Evolutionary conservation across 2,797 vertebrate species (phyloP).

Genomic region (Apogon hyalosoma): DNA sequence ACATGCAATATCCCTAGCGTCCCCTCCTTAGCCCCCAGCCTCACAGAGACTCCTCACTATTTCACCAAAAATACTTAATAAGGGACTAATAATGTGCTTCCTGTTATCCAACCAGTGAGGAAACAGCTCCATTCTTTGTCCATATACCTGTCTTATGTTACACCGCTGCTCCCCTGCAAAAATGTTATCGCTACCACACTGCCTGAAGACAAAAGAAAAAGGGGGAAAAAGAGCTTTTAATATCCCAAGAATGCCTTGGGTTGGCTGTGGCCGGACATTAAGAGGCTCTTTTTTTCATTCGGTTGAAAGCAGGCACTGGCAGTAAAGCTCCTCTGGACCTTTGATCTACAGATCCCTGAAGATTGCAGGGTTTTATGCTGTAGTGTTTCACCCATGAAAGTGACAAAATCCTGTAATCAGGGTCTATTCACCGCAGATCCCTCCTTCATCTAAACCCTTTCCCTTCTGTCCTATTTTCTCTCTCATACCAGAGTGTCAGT

Average conservation of each 20-base stretch:
- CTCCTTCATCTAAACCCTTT: slow-evolving; percentile 32
- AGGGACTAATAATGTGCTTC: slow-evolving; percentile 28
- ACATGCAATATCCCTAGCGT: slow-evolving; percentile 4
- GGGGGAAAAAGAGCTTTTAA: slow-evolving; percentile 56
- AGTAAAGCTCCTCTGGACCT: slow-evolving; percentile 46
- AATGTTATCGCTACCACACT: slow-evolving; percentile 64
- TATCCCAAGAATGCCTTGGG: slow-evolving; percentile 72
- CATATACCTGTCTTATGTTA: slow-evolving; percentile 71
- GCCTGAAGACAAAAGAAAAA: slow-evolving; percentile 51
- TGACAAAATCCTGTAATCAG: slow-evolving; percentile 76
- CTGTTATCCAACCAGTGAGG: slow-evolving; percentile 20
- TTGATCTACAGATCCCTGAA: slow-evolving; percentile 68
- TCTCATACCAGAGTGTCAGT: slow-evolving; percentile 87
- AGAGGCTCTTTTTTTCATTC: slow-evolving; percentile 40
- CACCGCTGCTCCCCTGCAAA: slow-evolving; percentile 50
- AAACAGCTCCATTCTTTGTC: slow-evolving; percentile 47
- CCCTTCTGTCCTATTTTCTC: slow-evolving; percentile 4
- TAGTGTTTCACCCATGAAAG: slow-evolving; percentile 64
- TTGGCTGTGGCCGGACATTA: slow-evolving; percentile 56
- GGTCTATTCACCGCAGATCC: slow-evolving; percentile 67
- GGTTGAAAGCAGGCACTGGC: slow-evolving; percentile 29
- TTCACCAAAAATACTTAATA: slow-evolving; percentile 29
- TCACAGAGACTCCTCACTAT: slow-evolving; percentile 4
- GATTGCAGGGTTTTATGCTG: slow-evolving; percentile 56
- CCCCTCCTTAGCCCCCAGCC: neutral